phyloP scores from a whole-genome alignment of 2,797 vertebrate genomes.

The Agapornis canus region DNA sequence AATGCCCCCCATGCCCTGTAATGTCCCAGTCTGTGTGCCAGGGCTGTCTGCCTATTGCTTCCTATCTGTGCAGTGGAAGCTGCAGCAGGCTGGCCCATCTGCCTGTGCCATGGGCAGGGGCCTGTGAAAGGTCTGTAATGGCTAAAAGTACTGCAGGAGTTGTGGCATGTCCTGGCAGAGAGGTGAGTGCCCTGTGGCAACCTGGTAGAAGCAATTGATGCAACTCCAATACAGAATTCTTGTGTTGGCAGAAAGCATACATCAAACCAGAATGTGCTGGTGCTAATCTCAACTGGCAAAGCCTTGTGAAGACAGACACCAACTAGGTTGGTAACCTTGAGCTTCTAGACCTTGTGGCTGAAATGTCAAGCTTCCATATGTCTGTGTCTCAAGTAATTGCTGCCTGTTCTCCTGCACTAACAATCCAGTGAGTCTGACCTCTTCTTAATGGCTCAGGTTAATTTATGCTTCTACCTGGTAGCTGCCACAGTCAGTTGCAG shows the following conservation, averaged over 20 bases:
- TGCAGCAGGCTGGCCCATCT: not conserved
- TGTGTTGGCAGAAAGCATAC: not conserved
- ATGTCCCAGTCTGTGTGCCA: not conserved
- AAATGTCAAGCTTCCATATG: not conserved
- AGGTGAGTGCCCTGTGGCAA: not conserved
- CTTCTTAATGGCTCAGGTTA: not conserved
- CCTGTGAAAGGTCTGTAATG: not conserved
- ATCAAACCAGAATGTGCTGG: not conserved
- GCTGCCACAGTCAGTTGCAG: not conserved
- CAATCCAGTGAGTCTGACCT: not conserved
- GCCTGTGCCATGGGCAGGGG: not conserved
- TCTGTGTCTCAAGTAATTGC: not conserved
- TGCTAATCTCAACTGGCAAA: not conserved
- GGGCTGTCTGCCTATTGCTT: not conserved
- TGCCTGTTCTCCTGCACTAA: not conserved
- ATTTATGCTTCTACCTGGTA: not conserved
- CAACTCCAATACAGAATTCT: not conserved
- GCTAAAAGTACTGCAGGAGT: not conserved
- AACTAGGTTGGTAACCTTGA: not conserved
- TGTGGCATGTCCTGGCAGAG: not conserved
- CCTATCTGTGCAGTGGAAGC: not conserved
- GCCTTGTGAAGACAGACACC: not conserved
- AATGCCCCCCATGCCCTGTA: rapidly evolving
- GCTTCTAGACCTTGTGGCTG: not conserved
- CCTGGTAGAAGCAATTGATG: not conserved